Conservation (phyloP, 2,888 invertebrate genomes). For the Eupithecia centaureata region DNA sequence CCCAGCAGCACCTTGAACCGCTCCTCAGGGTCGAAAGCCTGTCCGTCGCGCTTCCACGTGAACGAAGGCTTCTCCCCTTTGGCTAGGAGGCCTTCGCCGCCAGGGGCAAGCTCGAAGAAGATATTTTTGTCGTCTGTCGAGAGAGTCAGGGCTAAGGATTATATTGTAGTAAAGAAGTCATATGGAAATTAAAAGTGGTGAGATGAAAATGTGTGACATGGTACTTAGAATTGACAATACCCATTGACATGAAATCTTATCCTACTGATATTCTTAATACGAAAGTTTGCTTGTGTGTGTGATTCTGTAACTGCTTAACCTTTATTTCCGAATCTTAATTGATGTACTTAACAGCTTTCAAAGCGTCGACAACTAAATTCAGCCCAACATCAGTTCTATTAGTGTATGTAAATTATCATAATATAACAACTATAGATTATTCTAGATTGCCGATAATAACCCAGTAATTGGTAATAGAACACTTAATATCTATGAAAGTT, state of each 20-base stretch:
- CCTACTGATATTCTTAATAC: too few relatives aligned
- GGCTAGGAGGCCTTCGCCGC: constrained; percentile 85
- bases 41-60: constrained; percentile 94
- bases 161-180: background rate
- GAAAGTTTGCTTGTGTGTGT: too few relatives aligned
- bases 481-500: background rate
- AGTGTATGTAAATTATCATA: too few relatives aligned
- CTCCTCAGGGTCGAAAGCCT: constrained; percentile 94
- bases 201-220: background rate
- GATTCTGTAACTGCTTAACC: too few relatives aligned
- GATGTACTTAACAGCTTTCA: too few relatives aligned
- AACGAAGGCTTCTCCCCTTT: constrained; percentile 91
- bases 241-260: background rate
- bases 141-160: background rate
- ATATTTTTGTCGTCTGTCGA: constrained; percentile 90
- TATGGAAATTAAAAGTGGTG: background rate
- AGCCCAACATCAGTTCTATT: too few relatives aligned
- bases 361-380: too few relatives aligned
- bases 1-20: constrained; percentile 95
- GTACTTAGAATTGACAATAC: background rate
- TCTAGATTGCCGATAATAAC: background rate
- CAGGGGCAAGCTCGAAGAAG: constrained; percentile 89
- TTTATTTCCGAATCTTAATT: too few relatives aligned
- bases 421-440: too few relatives aligned
- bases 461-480: background rate